A percentile compares a stretch with the other conserved stretches of the same genome.
phyloP scores from a whole-genome alignment of 2,113 vertebrate species.

The Octodon degus region DNA sequence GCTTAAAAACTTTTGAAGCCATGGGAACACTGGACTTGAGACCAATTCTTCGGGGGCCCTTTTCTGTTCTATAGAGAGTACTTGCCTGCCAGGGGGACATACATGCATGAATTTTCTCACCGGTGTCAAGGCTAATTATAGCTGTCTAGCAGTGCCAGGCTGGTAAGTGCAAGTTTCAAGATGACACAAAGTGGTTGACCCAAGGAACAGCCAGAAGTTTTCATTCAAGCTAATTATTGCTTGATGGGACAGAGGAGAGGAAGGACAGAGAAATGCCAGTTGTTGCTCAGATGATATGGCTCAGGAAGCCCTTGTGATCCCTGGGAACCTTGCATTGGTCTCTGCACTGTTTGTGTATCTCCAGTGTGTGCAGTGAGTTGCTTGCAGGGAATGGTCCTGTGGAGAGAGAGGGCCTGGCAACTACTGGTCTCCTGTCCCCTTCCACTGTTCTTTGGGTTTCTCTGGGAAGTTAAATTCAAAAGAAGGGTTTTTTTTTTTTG shows the following conservation, averaged over 20 bases:
- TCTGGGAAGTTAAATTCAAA: neutral
- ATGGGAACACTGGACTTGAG: neutral
- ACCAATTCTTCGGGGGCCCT: neutral
- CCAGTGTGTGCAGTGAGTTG: neutral
- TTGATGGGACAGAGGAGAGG: neutral
- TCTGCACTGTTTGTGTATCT: neutral
- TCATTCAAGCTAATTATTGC: neutral
- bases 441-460: neutral
- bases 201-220: constrained; percentile 11
- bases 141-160: neutral
- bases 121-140: neutral
- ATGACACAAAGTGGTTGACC: neutral
- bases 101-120: neutral
- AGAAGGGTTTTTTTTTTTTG: constrained; percentile 20
- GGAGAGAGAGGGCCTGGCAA: neutral
- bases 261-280: neutral
- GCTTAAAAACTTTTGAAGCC: neutral
- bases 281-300: neutral
- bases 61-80: neutral
- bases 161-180: constrained; percentile 34
- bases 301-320: neutral
- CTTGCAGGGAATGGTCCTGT: neutral
- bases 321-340: neutral
- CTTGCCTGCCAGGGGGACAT: neutral
- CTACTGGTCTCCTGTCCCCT: neutral